Evolutionary conservation across 53 echinoderm and acorn worm genomes (phyloP), one percentile per base, ranked within the genome.

Genomic region (Paelopatides confundens): DNA sequence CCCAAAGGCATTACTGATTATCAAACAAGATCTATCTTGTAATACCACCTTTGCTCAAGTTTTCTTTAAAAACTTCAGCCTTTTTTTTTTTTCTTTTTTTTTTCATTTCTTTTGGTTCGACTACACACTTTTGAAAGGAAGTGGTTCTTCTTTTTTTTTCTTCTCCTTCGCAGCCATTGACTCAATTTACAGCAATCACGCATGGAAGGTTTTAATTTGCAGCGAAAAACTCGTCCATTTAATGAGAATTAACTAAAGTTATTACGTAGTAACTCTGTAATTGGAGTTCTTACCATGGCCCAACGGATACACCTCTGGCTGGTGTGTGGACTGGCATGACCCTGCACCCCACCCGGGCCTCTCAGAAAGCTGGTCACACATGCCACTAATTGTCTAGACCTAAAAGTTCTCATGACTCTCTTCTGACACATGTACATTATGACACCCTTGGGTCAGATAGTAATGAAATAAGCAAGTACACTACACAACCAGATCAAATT

Each of bases 401-500:
- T 4, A 46, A 74, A 74, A 74, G 74, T 74, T 74, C 74, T 39
- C 74, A 74, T 74, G 74, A 74, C 74, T 40, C 40, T 24, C 10
- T 46, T 21, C 74, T 29, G 26, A 74, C 74, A 74, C 36, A 24
- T 21, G 74, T 74, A 74, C 74, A 74, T 74, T 74, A 74, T 46
- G 39, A 13, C 74, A 74, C 74, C 74, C 74, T 74, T 26, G 74
- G 74, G 74, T 74, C 74, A 74, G 21, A 28, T 74, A 40, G 39
- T 74, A 74, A 74, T 74, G 40, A 74, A 74, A 74, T 74, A 39
- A 74, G 39, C 74, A 74, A 74, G 74, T 74, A 74, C 74, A 74
- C 74, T 40, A 46, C 40, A 46, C 74, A n/a, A n/a, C 39, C 74
- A 74, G 74, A 74, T 74, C 74, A 74, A 74, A 74, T 74, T 74